Evolutionary conservation across 2,888 invertebrate genomes (phyloP).

Genomic region (Parascotia fuliginaria): DNA sequence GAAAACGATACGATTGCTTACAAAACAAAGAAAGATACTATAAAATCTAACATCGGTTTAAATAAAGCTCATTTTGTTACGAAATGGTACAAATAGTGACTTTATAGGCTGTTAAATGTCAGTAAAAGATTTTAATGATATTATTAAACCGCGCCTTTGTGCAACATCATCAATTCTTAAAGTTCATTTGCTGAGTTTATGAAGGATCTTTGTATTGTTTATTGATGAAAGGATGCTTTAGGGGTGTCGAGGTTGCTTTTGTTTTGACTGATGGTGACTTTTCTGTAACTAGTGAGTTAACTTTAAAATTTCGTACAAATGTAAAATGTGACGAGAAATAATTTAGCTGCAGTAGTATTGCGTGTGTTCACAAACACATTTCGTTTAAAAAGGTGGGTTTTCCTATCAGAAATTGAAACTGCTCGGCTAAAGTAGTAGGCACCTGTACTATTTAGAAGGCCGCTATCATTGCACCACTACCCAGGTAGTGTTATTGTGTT

Average conservation of each 20-base stretch:
- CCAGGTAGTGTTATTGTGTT: no score
- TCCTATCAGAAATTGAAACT: no score
- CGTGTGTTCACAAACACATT: no score
- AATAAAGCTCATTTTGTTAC: conserved; percentile 51
- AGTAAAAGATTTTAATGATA: conserved; percentile 76
- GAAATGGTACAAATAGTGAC: conserved; percentile 58
- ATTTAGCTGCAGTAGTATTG: no score
- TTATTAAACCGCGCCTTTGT: conserved; percentile 58
- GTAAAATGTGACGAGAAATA: no score
- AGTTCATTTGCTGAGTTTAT: conserved; percentile 42
- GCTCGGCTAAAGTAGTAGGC: no score
- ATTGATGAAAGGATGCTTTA: conserved; percentile 19
- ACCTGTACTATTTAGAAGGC: no score
- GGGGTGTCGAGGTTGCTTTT: not conserved
- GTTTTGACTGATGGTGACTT: not conserved
- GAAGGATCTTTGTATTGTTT: conserved; percentile 30
- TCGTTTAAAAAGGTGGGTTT: no score
- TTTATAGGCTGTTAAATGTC: conserved; percentile 75
- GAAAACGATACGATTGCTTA: conserved; percentile 28
- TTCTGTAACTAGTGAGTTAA: not conserved
- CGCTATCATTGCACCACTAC: no score
- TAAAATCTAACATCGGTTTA: conserved; percentile 57
- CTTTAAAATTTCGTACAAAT: no score
- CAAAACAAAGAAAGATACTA: conserved; percentile 54
- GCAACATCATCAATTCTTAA: conserved; percentile 50